phyloP scores from a whole-genome alignment of 2,113 vertebrate genomes.

The Hippocampus comes region DNA sequence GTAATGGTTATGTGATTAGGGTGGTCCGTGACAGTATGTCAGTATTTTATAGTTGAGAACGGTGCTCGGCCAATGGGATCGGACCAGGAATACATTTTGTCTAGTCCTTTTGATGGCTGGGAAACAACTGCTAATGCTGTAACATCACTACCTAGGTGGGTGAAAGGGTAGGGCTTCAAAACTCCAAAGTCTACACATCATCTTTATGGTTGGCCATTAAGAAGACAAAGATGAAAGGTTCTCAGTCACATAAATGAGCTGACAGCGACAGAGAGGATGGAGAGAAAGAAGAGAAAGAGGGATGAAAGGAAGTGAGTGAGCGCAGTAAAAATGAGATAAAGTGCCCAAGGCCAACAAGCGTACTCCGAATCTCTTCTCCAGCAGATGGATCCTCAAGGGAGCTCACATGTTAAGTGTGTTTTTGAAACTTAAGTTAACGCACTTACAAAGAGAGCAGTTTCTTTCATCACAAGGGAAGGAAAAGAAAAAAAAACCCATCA shows the following conservation, averaged over 20 bases:
- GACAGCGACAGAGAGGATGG: slow-evolving; percentile 39
- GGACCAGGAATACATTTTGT: not conserved
- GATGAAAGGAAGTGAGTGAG: slow-evolving; percentile 29
- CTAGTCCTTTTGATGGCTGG: not conserved
- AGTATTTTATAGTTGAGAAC: not conserved
- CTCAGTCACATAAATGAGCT: slow-evolving; percentile 65
- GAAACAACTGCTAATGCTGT: slow-evolving; percentile 20
- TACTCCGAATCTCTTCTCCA: slow-evolving; percentile 4
- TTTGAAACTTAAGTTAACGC: slow-evolving; percentile 5
- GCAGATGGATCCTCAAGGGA: slow-evolving; percentile 13
- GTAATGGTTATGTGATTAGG: not conserved
- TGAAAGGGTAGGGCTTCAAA: slow-evolving; percentile 50
- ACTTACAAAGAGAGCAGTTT: not conserved
- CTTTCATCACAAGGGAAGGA: slow-evolving; percentile 1
- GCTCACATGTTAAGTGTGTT: slow-evolving; percentile 11
- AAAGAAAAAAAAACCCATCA: not conserved
- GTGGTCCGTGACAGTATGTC: not conserved
- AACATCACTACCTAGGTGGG: slow-evolving; percentile 46
- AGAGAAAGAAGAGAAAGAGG: slow-evolving; percentile 26
- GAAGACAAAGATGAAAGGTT: slow-evolving; percentile 66
- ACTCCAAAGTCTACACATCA: slow-evolving; percentile 59
- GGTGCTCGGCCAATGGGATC: not conserved
- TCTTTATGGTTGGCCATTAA: slow-evolving; percentile 57
- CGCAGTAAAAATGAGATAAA: slow-evolving; percentile 49
- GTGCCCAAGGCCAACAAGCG: slow-evolving; percentile 51